phyloP scores from a whole-genome alignment of 2,113 vertebrate genomes.

The Craseonycteris thonglongyai region DNA sequence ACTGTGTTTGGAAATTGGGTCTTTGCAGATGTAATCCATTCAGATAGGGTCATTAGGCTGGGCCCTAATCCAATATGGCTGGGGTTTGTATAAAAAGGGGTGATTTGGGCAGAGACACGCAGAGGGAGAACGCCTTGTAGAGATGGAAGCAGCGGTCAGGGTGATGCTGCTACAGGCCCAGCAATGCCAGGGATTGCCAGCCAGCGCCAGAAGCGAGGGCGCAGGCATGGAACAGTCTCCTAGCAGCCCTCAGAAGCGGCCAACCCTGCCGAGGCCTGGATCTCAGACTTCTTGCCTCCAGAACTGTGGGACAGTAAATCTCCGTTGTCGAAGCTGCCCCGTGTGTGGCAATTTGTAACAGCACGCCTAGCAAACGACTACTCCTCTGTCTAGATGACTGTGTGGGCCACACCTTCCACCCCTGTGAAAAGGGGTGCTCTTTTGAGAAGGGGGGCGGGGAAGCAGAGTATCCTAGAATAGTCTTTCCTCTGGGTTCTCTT shows the following conservation, averaged over 20 bases:
- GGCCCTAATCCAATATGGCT: not conserved
- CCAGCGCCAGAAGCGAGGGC: not conserved
- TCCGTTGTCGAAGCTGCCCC: not conserved
- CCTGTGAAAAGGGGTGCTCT: not conserved
- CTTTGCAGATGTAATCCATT: not conserved
- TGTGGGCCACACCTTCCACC: not conserved
- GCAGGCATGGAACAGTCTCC: not conserved
- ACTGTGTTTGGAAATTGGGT: not conserved
- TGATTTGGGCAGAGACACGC: not conserved
- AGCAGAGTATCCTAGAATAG: not conserved
- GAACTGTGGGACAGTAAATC: not conserved
- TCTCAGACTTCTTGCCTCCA: not conserved
- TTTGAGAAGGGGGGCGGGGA: not conserved
- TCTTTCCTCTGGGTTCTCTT: not conserved
- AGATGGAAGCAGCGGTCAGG: not conserved
- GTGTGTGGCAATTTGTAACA: not conserved
- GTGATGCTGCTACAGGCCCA: not conserved
- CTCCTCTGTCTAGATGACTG: not conserved
- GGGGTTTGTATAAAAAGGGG: not conserved
- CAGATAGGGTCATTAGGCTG: not conserved
- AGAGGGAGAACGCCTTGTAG: not conserved
- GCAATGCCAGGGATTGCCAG: not conserved
- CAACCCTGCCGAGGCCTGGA: too few species aligned
- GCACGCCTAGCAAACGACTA: rapidly evolving
- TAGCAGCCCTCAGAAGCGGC: not conserved